Conservation (phyloP, 2,888 invertebrate genomes). For the Flexamia atlantica region DNA sequence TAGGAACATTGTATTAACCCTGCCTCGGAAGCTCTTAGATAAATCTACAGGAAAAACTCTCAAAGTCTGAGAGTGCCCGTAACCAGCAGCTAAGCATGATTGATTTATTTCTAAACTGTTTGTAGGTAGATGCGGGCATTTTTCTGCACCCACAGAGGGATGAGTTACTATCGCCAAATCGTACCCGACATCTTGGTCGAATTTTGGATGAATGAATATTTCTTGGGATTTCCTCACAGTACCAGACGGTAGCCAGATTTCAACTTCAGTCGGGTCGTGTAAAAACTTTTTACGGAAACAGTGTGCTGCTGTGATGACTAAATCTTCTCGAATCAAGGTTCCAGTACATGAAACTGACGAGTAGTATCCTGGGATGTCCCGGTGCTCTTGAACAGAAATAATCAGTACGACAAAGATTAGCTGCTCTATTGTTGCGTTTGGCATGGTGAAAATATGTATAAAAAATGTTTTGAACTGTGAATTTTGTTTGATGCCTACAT, state of each 20-base stretch:
- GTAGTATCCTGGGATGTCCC: neutral
- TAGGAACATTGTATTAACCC: neutral
- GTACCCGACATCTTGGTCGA: neutral
- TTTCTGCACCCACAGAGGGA: neutral
- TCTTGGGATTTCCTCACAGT: neutral
- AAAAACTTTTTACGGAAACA: constrained; percentile 9
- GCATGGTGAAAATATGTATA: neutral
- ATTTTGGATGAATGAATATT: neutral
- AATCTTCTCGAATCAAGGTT: neutral
- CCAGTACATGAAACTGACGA: neutral
- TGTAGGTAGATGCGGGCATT: neutral
- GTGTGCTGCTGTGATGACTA: neutral
- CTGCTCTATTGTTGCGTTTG: neutral
- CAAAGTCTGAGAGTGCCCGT: neutral
- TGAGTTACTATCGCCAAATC: neutral
- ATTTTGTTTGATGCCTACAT: neutral
- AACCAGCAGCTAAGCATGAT: neutral
- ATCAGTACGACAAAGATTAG: neutral
- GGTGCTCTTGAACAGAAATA: neutral
- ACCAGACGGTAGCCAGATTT: neutral
- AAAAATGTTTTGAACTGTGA: neutral
- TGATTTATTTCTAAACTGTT: neutral
- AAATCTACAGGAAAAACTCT: neutral
- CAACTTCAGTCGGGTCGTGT: neutral
- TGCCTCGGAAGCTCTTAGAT: neutral